Conservation (phyloP, 2,113 vertebrate species). For the Notothenia rossii region DNA sequence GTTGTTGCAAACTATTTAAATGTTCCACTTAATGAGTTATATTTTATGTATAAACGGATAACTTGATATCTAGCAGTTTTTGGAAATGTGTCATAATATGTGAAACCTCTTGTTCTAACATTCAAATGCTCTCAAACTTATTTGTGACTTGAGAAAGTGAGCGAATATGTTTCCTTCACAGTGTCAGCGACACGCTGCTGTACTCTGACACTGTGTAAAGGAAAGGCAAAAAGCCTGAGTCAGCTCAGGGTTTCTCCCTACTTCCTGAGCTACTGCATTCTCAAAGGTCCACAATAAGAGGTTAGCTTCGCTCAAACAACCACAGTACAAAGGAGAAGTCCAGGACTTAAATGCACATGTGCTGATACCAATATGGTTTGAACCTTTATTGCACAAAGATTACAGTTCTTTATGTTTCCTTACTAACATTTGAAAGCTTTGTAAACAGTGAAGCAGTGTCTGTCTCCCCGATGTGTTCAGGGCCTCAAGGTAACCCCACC, state of each 20-base stretch:
- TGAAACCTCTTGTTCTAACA: neutral
- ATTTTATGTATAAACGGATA: too few species aligned
- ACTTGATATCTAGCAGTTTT: too few species aligned
- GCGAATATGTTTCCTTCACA: too few species aligned
- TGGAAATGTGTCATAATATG: too few species aligned
- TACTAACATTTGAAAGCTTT: constrained; percentile 81
- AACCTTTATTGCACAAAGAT: constrained; percentile 82
- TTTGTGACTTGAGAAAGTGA: neutral
- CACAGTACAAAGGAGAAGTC: neutral
- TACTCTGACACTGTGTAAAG: neutral
- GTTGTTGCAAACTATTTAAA: too few species aligned
- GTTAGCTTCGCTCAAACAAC: neutral
- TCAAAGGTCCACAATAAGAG: neutral
- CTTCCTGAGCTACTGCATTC: neutral
- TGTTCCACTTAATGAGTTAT: too few species aligned
- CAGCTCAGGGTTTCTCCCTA: neutral
- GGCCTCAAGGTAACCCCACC: constrained; percentile 38
- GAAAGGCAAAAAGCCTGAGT: neutral
- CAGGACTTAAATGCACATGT: constrained; percentile 10
- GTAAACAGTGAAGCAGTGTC: constrained; percentile 80
- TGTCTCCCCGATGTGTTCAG: constrained; percentile 59
- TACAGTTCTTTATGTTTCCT: constrained; percentile 69
- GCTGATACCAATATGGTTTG: constrained; percentile 19
- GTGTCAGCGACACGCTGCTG: neutral
- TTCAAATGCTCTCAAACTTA: neutral